Evolutionary conservation across 2,113 vertebrate species (phyloP), one percentile per base, ranked within the genome.

Genomic region (Chroicocephalus ridibundus): DNA sequence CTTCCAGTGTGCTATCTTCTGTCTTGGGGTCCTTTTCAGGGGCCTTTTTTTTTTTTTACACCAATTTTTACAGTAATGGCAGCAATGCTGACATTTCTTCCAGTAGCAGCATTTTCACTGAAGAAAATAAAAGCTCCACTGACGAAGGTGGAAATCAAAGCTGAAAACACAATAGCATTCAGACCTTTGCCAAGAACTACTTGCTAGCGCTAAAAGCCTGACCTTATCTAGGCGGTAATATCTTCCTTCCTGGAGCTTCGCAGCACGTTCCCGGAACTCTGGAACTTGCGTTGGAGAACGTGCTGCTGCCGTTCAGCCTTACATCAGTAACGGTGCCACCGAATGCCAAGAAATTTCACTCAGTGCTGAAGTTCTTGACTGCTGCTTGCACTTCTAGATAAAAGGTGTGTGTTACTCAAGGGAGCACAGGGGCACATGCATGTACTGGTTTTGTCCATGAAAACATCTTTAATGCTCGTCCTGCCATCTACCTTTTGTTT

Each of bases 181-280:
- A 57, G 62, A 47, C 36, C 80, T 77, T 6, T 70, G 91, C 86
- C 88, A 93, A 90, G 78, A 77, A 38, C 55, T 75, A 17, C 42
- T 85, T 76, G 27, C 55, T 74, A 25, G 17, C 13, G 9, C 46
- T 80, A 42, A 72, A 47, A 76, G 54, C 49, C 62, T 70, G 79
- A 82, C 49, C 62, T 97, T 86, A 88, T 11, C 64, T 61, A 26
- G 58, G 38, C 2, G 2, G 47, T 81, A 83, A 83, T 86, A 62
- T 46, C 62, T 79, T 94, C 91, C 95, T 97, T 96, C 96, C 93
- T 83, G 78, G 18, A 95, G 69, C 19, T 34, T 61, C 69, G 75
- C 70, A 90, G 86, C 76, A 55, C 1, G 6, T 91, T 97, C 72
- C 83, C 55, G 81, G 72, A 95, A 82, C 72, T 92, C 31, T 82